These are phyloP conservation scores for Ivindomyrus marchei DNA, from an alignment of 2,113 vertebrate genomes.

Conservation along the genomic window DNA sequence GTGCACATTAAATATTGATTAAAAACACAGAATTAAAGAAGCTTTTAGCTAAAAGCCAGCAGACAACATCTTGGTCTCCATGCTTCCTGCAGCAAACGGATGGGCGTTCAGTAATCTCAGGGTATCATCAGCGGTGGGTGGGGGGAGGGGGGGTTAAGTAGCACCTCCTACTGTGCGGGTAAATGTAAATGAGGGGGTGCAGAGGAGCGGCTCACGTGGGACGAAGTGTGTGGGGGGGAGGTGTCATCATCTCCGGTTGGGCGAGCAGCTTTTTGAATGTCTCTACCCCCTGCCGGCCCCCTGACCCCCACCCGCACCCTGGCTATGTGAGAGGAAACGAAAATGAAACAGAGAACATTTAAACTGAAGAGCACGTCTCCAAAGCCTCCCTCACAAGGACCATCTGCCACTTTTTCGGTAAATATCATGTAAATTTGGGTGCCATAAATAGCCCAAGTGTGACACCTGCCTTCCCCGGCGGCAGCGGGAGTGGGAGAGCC, in stretches of 20 bases:
- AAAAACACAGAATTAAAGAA: constrained; percentile 37
- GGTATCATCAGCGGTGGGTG: constrained; percentile 17
- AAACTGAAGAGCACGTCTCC: constrained; percentile 55
- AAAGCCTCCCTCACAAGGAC: constrained; percentile 36
- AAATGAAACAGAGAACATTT: constrained; percentile 34
- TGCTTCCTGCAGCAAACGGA: constrained; percentile 40
- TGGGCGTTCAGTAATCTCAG: constrained; percentile 48
- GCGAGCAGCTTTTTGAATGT: constrained; percentile 36
- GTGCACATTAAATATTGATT: constrained; percentile 32
- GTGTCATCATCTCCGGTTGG: constrained; percentile 33
- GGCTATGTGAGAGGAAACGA: constrained; percentile 38
- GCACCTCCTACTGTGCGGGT: constrained; percentile 23
- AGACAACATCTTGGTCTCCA: constrained; percentile 43
- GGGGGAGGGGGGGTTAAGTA: constrained; percentile 37
- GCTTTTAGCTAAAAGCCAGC: constrained; percentile 51
- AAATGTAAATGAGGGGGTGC: constrained; percentile 17
- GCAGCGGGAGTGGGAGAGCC: constrained; percentile 22
- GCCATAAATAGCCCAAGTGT: constrained; percentile 39
- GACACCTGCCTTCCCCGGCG: constrained; percentile 23
- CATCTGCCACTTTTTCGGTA: constrained; percentile 38
- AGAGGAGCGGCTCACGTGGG: neutral
- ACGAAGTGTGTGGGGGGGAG: neutral
- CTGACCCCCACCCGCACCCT: constrained; percentile 31
- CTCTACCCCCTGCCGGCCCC: constrained; percentile 31
- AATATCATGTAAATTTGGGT: constrained; percentile 52